Base-by-base conservation (phyloP, 2,797 vertebrate genomes). In the Silurus aristotelis region DNA sequence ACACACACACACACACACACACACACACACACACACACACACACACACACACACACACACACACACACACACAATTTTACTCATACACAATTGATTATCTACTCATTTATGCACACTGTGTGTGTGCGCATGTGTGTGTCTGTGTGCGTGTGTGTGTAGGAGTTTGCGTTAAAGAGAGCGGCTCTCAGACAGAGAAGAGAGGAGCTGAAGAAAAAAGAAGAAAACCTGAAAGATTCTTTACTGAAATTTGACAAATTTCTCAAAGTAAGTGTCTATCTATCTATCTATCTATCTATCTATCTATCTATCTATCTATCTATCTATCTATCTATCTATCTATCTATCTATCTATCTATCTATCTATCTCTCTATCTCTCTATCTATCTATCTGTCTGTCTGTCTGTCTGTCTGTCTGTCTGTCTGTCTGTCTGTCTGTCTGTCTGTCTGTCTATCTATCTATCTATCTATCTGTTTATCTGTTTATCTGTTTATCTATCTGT, bases 191-290 rank as follows among this genome's bases (percentile, higher is more conserved):
- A 87, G 84, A 91, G 89, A 17, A 63, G 88, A 85, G 82, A 92
- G 19, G 90, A 93, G 75, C 25, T 96, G 87, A 78, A 83, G 0
- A 88, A 76, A 82, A 93, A 94, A 80, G 70, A 93, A 12, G 86
- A 91, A 48, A 91, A 90, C 84, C 91, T 95, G 4, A 92, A 87
- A 72, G 90, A 91, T 0, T 90, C 92, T 0, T 58, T 92, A 12
- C 43, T 91, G 19, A 90, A 88, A 78, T 95, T 94, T 14, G 72
- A 96, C 25, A 90, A 89, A 72, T 95, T 96, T 89, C 86, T 96
- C 5, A 92, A 96, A 95, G 97, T 97, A 89, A 55, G 87, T 78
- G 27, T 25, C 4, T 15, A 2, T 20, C 1, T 38, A 6, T 70
- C 31, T 71, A 0, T 70, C 17, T 20, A 12, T 71, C 7, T 20